Conservation (phyloP, 35 echinoderm and acorn worm species). For the Apostichopus californicus region DNA sequence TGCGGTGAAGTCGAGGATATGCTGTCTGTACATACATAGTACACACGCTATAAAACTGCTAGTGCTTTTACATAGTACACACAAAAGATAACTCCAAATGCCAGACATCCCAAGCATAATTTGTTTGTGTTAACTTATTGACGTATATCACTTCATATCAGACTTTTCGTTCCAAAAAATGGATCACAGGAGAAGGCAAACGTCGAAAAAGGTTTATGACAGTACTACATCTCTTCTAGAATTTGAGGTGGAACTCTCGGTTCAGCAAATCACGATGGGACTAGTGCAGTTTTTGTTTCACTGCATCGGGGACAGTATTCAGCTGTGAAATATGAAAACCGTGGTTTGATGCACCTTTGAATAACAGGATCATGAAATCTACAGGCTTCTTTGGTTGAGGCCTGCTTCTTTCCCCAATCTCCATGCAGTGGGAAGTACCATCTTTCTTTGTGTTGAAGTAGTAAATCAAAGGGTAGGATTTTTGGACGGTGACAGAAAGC, state of each 20-base stretch:
- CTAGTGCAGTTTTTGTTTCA: background rate
- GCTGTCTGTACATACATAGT: no score
- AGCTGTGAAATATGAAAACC: background rate
- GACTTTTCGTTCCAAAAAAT: no score
- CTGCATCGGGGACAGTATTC: background rate
- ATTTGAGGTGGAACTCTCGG: background rate
- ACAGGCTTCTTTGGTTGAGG: slow-evolving; percentile 28
- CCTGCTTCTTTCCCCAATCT: slow-evolving; percentile 16
- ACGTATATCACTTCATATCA: no score
- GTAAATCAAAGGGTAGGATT: slow-evolving; percentile 23
- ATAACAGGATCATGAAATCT: background rate
- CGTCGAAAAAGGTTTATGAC: no score
- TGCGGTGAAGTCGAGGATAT: no score
- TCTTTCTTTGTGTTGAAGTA: slow-evolving; percentile 18
- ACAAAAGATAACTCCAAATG: no score
- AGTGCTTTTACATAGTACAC: no score
- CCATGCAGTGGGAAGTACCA: slow-evolving; percentile 28
- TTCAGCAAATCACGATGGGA: slow-evolving; percentile 21
- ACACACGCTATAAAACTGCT: no score
- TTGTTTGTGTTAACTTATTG: no score
- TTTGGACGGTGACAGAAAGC: background rate
- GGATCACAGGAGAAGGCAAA: no score
- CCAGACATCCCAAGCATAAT: no score
- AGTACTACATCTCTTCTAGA: background rate
- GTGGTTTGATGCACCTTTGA: background rate